Evolutionary conservation across 1,140 invertebrate species (phyloP), one percentile per base, ranked within the genome.

Genomic region (Cydia amplana): DNA sequence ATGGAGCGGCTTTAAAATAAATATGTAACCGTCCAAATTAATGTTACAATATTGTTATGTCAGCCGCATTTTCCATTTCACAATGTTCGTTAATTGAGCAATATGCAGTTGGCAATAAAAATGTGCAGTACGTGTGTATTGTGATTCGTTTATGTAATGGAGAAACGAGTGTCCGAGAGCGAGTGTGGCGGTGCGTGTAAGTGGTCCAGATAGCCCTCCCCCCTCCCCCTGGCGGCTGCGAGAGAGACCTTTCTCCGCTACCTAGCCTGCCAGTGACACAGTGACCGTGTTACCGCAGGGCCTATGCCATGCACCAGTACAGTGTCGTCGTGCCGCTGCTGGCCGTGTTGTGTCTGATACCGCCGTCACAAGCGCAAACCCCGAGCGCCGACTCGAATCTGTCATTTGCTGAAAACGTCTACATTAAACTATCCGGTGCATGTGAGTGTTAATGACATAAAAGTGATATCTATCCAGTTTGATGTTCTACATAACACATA

Each of bases 251-350:
- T 90, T 92, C 89, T 91, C 90, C 91, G 77, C 72, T 75, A 78
- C 74, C 83, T 75, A 78, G 74, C 83, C 60, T 83, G 87, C 78
- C 90, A 91, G 90, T 91, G 90, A 85, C 86, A 91, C 79, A 87
- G 87, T 90, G 87, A 88, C 88, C 89, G 89, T 87, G 85, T 87
- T 86, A 77, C 76, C 84, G 81, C 84, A 86, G 83, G 85, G 86
- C 81, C 84, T 82, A 67, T 76, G 86, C 85, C 85, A 90, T 90
- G 90, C 84, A 83, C 87, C 83, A 83, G 77, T 77, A 83, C 76
- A 82, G 72, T 70, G 74, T 81, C 28, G 73, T 83, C 63, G 75
- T 85, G 78, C 77, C 79, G 51, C 73, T 87, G 70, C 72, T 85
- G 82, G 76, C 85, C 78, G 84, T 78, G 60, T 81, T 82, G 43